Evolutionary conservation across 2,888 invertebrate species (phyloP).

Genomic region (Stegana nigrithorax): DNA sequence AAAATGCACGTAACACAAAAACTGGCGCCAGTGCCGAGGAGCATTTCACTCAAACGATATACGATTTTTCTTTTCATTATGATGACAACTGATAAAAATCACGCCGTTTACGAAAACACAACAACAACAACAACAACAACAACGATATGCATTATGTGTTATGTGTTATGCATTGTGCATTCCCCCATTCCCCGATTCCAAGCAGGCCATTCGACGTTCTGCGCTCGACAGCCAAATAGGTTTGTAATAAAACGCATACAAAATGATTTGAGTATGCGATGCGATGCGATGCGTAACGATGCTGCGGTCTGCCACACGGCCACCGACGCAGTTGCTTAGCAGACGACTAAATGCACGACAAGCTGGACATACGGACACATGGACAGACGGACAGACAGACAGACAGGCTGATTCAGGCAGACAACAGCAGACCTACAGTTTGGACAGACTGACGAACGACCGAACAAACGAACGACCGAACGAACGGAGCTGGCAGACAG

Average conservation of each 20-base stretch:
- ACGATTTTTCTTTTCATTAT: constrained; percentile 23
- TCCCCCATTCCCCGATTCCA: no score
- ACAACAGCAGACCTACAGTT: not conserved
- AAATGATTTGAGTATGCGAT: no score
- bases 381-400: constrained; percentile 1
- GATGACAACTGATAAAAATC: constrained; percentile 60
- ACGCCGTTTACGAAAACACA: constrained; percentile 51
- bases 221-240: not conserved
- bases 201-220: no score
- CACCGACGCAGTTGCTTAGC: constrained; percentile 62
- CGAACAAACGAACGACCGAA: not conserved
- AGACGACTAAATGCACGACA: constrained; percentile 34
- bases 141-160: not conserved
- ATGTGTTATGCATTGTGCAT: not conserved
- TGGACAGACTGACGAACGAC: not conserved
- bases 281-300: no score
- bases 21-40: constrained; percentile 24
- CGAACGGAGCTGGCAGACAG: no score
- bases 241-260: no score
- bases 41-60: constrained; percentile 29
- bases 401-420: not conserved
- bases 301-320: no score
- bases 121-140: constrained; percentile 46
- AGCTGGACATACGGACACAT: not conserved
- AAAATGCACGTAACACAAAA: constrained; percentile 9